Conservation (phyloP, 2,888 invertebrate genomes). For the Agrilus cyanescens region DNA sequence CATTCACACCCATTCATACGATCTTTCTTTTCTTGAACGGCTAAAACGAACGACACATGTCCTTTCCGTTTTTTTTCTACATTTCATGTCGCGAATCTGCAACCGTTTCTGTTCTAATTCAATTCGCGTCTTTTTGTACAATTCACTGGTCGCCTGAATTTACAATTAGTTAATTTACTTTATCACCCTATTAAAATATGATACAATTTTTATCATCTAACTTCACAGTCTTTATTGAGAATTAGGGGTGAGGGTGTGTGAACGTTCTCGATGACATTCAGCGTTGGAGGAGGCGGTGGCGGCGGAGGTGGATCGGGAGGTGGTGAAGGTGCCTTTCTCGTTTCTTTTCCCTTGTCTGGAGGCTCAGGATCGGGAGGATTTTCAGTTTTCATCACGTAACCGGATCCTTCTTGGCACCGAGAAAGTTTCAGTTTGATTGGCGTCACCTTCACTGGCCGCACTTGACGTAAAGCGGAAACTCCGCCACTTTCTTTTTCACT, state of each 20-base stretch:
- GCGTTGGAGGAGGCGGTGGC: slow-evolving; percentile 11
- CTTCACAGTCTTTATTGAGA: slow-evolving; percentile 72
- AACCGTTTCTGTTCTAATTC: no score
- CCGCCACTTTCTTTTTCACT: slow-evolving; percentile 11
- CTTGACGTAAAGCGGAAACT: slow-evolving; percentile 41
- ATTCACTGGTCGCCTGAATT: slow-evolving; percentile 28
- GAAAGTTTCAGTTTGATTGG: slow-evolving; percentile 78
- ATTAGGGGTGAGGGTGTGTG: slow-evolving; percentile 40
- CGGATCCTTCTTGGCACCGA: slow-evolving; percentile 66
- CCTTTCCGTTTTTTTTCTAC: no score
- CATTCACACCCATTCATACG: no score
- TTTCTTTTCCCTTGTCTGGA: slow-evolving; percentile 17
- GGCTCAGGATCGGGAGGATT: slow-evolving; percentile 24
- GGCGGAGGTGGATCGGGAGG: slow-evolving; percentile 20
- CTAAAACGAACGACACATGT: no score
- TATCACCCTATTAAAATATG: slow-evolving; percentile 13
- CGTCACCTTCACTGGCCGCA: slow-evolving; percentile 55
- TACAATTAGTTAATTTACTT: slow-evolving; percentile 19
- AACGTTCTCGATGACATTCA: slow-evolving; percentile 20
- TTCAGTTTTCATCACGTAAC: slow-evolving; percentile 45
- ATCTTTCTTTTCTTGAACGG: no score
- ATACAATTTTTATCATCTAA: slow-evolving; percentile 63
- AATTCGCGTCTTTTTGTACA: slow-evolving; percentile 25
- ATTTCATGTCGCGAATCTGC: no score
- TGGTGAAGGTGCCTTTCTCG: slow-evolving; percentile 27